phyloP scores from a whole-genome alignment of 2,797 vertebrate species.

The Taenioides sp. region DNA sequence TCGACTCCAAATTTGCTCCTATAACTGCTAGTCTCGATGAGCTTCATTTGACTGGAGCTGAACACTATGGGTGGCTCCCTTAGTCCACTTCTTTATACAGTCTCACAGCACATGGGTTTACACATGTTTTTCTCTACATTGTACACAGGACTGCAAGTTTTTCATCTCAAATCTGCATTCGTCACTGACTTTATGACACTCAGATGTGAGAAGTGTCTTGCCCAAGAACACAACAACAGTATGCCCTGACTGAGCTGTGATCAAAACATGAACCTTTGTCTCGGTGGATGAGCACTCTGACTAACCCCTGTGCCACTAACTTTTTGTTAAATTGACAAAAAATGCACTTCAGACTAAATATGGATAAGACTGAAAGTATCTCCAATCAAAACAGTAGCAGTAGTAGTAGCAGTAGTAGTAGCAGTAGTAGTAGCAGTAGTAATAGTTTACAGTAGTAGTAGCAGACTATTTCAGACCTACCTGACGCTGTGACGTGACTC shows the following conservation, averaged over 20 bases:
- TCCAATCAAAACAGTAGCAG: background rate
- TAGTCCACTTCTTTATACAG: too few relatives aligned
- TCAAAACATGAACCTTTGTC: background rate
- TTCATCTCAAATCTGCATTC: background rate
- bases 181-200: too few relatives aligned
- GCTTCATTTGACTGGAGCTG: too few relatives aligned
- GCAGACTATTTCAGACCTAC: conserved; percentile 65
- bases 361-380: background rate
- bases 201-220: background rate
- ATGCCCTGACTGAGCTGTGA: too few relatives aligned
- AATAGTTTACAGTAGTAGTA: background rate
- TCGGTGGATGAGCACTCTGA: background rate
- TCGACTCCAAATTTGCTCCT: too few relatives aligned
- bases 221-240: too few relatives aligned
- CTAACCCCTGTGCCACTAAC: too few relatives aligned
- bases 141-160: too few relatives aligned
- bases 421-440: background rate
- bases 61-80: too few relatives aligned
- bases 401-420: background rate
- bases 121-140: background rate
- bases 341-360: too few relatives aligned
- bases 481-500: conserved; percentile 89
- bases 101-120: background rate
- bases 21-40: too few relatives aligned
- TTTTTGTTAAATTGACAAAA: too few relatives aligned